phyloP scores from a whole-genome alignment of 2,888 invertebrate genomes.

The Emesis russula region DNA sequence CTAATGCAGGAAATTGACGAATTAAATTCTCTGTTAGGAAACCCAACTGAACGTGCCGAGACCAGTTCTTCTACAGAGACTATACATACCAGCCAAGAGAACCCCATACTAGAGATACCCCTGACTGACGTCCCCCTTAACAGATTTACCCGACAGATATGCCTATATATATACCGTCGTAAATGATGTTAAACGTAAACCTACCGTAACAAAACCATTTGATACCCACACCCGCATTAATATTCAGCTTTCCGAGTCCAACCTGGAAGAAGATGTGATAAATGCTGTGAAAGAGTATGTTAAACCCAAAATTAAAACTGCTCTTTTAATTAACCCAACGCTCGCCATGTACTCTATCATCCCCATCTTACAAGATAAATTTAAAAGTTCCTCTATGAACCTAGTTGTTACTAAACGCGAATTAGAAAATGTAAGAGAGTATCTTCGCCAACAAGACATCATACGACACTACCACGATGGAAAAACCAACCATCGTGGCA shows the following conservation, averaged over 20 bases:
- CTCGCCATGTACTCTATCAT: constrained; percentile 6
- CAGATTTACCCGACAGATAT: background rate
- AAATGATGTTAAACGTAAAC: background rate
- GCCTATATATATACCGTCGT: background rate
- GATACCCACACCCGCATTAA: background rate
- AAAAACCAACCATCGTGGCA: too few relatives aligned
- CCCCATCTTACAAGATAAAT: background rate
- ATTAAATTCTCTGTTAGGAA: background rate
- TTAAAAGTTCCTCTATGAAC: background rate
- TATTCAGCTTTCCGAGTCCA: too few relatives aligned
- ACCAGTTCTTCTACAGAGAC: constrained; percentile 35
- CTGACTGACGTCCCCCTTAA: background rate
- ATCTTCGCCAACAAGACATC: too few relatives aligned
- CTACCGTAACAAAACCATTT: background rate
- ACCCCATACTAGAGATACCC: constrained; percentile 44
- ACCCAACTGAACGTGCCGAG: background rate
- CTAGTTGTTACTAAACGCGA: background rate
- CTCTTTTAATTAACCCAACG: background rate
- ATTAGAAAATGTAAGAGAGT: background rate
- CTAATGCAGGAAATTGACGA: background rate
- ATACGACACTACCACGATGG: too few relatives aligned
- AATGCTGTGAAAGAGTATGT: constrained; percentile 18
- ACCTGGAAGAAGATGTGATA: background rate
- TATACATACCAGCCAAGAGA: constrained; percentile 47
- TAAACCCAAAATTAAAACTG: constrained; percentile 7